These are phyloP conservation scores for Heliothis subflexa DNA, from an alignment of 1,140 invertebrate species.

Conservation along the genomic window DNA sequence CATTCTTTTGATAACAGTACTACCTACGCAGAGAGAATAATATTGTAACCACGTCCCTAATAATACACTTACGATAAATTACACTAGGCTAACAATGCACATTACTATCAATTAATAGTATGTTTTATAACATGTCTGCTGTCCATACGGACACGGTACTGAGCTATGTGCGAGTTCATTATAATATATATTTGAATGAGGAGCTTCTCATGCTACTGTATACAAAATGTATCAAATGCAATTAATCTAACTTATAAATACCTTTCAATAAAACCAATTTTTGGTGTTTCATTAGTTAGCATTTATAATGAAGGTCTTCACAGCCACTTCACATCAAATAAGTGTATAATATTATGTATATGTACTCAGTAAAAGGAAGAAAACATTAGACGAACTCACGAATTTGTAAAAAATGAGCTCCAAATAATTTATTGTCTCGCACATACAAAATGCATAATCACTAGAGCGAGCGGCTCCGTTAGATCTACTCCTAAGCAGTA, in stretches of 20 bases:
- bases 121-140: constrained; percentile 75
- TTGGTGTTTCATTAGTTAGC: constrained; percentile 69
- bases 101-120: constrained; percentile 72
- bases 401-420: constrained; percentile 61
- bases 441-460: constrained; percentile 74
- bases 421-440: constrained; percentile 82
- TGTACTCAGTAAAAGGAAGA: constrained; percentile 57
- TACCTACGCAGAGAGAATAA: constrained; percentile 59
- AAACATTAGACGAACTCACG: constrained; percentile 52
- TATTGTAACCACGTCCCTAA: constrained; percentile 73
- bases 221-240: constrained; percentile 66
- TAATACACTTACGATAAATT: constrained; percentile 84
- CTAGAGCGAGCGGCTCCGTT: constrained; percentile 56
- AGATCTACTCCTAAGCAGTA: constrained; percentile 61
- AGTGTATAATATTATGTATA: constrained; percentile 56
- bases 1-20: constrained; percentile 47
- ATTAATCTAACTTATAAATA: constrained; percentile 72
- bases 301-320: constrained; percentile 75
- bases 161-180: constrained; percentile 78
- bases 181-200: constrained; percentile 56
- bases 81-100: constrained; percentile 83
- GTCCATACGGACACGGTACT: constrained; percentile 78
- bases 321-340: constrained; percentile 76
- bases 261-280: constrained; percentile 72
- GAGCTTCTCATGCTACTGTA: constrained; percentile 64